Evolutionary conservation across 2,888 invertebrate species (phyloP).

Genomic region (Caenorhabditis sp.): DNA sequence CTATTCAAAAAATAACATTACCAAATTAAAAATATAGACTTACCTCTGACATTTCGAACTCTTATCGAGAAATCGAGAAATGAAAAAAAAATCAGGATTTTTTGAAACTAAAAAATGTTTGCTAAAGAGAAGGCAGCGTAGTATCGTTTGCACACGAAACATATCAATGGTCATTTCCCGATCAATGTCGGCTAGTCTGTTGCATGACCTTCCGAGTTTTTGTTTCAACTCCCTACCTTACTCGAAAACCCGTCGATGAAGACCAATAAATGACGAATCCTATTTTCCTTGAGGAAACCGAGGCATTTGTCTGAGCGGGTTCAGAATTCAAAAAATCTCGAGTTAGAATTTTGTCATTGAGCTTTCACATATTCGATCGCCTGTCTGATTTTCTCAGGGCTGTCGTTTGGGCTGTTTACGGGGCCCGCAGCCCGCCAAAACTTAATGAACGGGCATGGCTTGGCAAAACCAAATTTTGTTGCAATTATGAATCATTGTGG

Average conservation of each 20-base stretch:
- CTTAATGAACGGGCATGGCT: too few species aligned
- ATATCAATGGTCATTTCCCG: not conserved
- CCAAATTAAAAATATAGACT: not conserved
- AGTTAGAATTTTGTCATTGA: too few species aligned
- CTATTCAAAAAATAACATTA: too few species aligned
- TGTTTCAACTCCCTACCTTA: conserved; percentile 21
- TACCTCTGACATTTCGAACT: not conserved
- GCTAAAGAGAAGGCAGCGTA: not conserved
- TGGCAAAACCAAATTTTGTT: too few species aligned
- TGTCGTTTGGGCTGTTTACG: too few species aligned
- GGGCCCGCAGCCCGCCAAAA: too few species aligned
- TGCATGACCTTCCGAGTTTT: not conserved
- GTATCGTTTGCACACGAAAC: not conserved
- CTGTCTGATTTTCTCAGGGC: too few species aligned
- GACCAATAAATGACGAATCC: conserved; percentile 32
- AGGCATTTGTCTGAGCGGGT: conserved; percentile 35
- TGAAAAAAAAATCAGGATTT: not conserved
- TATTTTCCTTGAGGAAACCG: conserved; percentile 15
- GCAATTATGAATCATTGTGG: too few species aligned
- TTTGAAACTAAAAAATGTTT: too few species aligned
- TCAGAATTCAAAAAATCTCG: too few species aligned
- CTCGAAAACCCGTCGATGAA: conserved; percentile 34
- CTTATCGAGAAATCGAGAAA: too few species aligned
- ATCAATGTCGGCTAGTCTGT: not conserved
- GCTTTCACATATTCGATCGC: too few species aligned